Conservation (phyloP, 1,140 invertebrate genomes). For the Anadara kagoshimensis region DNA sequence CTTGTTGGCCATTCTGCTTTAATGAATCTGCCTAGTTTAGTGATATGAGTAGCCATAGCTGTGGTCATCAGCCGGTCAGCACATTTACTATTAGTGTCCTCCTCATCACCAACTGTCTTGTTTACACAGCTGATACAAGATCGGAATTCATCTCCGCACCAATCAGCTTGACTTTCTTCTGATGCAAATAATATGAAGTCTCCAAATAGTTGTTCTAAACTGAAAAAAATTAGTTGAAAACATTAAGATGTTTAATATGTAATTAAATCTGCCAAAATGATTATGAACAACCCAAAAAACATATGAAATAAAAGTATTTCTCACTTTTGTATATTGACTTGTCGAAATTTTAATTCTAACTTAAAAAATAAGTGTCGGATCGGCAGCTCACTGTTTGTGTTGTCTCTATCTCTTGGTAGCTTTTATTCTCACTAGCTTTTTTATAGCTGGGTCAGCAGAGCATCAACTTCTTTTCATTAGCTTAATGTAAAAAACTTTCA, state of each 20-base stretch:
- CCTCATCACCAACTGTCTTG: neutral
- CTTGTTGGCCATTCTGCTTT: slow-evolving; percentile 37
- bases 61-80: slow-evolving; percentile 43
- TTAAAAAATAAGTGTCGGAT: too few species aligned
- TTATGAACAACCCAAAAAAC: too few species aligned
- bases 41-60: slow-evolving; percentile 22
- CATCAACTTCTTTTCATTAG: too few species aligned
- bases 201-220: slow-evolving; percentile 16
- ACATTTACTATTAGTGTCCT: slow-evolving; percentile 11
- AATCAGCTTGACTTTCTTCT: slow-evolving; percentile 17
- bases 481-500: too few species aligned
- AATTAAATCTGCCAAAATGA: too few species aligned
- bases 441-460: too few species aligned
- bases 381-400: too few species aligned
- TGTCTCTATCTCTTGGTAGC: too few species aligned
- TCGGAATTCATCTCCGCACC: slow-evolving; percentile 25
- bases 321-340: too few species aligned
- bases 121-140: slow-evolving; percentile 13
- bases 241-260: neutral
- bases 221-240: neutral
- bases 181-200: slow-evolving; percentile 22
- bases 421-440: too few species aligned
- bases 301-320: too few species aligned
- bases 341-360: too few species aligned
- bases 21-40: slow-evolving; percentile 24